Conservation (phyloP, 2,797 vertebrate genomes). For the Tokudaia muenninki region DNA sequence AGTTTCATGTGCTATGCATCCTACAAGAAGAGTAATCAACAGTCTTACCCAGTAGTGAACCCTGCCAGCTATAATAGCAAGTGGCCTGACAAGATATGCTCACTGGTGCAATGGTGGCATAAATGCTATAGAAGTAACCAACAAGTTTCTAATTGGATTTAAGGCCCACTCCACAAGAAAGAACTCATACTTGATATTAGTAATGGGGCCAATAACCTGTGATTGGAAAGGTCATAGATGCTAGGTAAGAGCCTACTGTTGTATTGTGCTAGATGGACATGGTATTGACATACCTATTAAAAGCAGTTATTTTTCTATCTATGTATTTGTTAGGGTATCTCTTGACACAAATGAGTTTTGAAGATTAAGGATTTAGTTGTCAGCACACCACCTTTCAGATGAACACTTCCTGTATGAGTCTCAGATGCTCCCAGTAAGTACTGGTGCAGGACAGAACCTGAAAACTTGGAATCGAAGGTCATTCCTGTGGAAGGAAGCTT, state of each 20-base stretch:
- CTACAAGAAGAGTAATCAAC: not conserved
- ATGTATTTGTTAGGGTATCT: not conserved
- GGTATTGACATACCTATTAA: not conserved
- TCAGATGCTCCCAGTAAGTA: not conserved
- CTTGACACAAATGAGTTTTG: not conserved
- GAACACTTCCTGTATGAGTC: not conserved
- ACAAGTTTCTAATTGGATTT: not conserved
- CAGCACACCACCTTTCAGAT: not conserved
- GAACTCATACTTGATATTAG: not conserved
- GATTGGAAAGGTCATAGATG: not conserved
- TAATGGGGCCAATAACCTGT: not conserved
- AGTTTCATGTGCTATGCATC: not conserved
- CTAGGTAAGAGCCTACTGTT: not conserved
- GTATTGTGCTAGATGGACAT: not conserved
- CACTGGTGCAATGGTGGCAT: not conserved
- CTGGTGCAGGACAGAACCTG: not conserved
- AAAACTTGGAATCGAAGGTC: not conserved
- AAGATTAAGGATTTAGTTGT: not conserved
- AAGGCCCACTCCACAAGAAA: not conserved
- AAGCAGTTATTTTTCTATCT: not conserved
- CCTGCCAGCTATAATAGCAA: not conserved
- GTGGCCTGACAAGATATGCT: not conserved
- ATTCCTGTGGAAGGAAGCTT: not conserved
- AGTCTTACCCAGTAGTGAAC: not conserved
- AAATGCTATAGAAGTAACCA: not conserved